Conservation (phyloP, 2,888 invertebrate species). For the Cryptus armator region DNA sequence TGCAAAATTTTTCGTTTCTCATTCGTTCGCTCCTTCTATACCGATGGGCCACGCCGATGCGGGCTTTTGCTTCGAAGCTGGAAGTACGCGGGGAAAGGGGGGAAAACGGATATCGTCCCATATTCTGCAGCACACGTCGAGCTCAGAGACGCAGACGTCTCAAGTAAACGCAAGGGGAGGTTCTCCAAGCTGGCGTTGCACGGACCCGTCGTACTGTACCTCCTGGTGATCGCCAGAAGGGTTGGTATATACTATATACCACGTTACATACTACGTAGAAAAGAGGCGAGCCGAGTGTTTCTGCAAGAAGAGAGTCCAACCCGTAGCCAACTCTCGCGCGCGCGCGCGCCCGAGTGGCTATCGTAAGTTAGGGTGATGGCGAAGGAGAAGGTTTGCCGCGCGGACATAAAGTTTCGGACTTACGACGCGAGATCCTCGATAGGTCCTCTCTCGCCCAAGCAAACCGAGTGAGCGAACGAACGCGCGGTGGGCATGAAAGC, state of each 20-base stretch:
- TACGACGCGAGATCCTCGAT: constrained; percentile 85
- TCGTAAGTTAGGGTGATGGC: constrained; percentile 85
- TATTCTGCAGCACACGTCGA: constrained; percentile 64
- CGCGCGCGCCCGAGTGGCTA: constrained; percentile 80
- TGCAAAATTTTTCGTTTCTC: constrained; percentile 56
- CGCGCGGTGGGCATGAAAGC: constrained; percentile 84
- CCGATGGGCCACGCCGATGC: constrained; percentile 22
- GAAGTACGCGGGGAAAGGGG: constrained; percentile 31
- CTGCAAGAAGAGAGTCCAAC: constrained; percentile 56
- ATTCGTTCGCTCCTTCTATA: constrained; percentile 17
- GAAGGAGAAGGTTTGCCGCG: constrained; percentile 84
- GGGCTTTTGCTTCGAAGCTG: constrained; percentile 40
- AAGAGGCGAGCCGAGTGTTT: constrained; percentile 57
- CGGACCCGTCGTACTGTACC: neutral
- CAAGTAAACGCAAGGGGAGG: constrained; percentile 77
- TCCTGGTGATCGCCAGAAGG: constrained; percentile 61
- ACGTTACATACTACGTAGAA: constrained; percentile 38
- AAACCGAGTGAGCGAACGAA: constrained; percentile 53
- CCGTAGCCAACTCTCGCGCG: constrained; percentile 67
- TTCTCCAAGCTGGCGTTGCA: constrained; percentile 2
- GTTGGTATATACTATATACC: constrained; percentile 41
- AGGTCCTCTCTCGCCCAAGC: constrained; percentile 78
- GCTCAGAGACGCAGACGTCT: constrained; percentile 81
- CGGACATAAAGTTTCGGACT: constrained; percentile 85
- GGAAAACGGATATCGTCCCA: constrained; percentile 39